Percentiles rank a stretch among this genome's conserved stretches.
phyloP scores from a whole-genome alignment of 2,113 vertebrate genomes.

The Arenaria interpres region DNA sequence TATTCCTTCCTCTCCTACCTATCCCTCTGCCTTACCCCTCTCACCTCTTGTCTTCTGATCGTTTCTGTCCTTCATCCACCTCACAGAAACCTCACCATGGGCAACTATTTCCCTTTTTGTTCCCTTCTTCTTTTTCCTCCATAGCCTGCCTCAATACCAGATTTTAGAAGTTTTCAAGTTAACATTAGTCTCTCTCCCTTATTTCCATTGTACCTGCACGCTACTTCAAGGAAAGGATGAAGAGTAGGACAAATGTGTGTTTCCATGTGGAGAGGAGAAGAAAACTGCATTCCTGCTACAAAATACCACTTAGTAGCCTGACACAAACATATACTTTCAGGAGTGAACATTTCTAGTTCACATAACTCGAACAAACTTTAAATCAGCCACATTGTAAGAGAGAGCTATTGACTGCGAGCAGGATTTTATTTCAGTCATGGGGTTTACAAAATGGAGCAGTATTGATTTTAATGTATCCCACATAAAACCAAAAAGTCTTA shows the following conservation, averaged over 20 bases:
- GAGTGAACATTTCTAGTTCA: not conserved
- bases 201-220: not conserved
- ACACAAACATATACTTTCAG: not conserved
- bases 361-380: not conserved
- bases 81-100: not conserved
- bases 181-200: not conserved
- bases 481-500: not conserved
- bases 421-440: slow-evolving; percentile 31
- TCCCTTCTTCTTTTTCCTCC: not conserved
- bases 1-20: not conserved
- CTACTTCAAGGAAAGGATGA: not conserved
- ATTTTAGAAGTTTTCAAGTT: not conserved
- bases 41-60: not conserved
- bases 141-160: not conserved
- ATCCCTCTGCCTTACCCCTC: not conserved
- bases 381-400: not conserved
- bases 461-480: not conserved
- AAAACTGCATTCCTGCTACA: not conserved
- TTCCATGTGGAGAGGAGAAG: not conserved
- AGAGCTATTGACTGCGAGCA: not conserved
- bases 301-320: not conserved
- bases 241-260: not conserved
- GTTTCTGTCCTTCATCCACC: not conserved
- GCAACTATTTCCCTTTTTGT: not conserved
- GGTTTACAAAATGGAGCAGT: slow-evolving; percentile 27